These are phyloP conservation scores for Symphodus melops DNA, from an alignment of 2,113 vertebrate genomes.

Conservation along the genomic window DNA sequence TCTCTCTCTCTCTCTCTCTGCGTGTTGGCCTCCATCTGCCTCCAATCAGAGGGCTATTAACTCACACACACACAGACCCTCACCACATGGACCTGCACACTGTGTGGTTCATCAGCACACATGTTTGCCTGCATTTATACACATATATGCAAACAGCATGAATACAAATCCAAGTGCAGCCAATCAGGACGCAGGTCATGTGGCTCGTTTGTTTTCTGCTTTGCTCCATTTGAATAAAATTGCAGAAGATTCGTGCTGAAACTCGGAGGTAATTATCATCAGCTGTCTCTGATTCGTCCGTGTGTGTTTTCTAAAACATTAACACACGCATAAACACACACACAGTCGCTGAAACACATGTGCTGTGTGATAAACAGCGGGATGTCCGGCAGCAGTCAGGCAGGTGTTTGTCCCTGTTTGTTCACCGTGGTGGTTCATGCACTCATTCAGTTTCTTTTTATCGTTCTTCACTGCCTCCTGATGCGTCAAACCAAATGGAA, in stretches of 20 bases:
- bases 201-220: slow-evolving; percentile 55
- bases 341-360: slow-evolving; percentile 11
- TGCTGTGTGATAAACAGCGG: slow-evolving; percentile 23
- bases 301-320: background rate
- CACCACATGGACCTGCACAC: slow-evolving; percentile 65
- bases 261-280: slow-evolving; percentile 49
- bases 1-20: slow-evolving; percentile 63
- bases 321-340: background rate
- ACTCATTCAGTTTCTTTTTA: slow-evolving; percentile 62
- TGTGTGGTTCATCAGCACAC: slow-evolving; percentile 64
- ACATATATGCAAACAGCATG: slow-evolving; percentile 55
- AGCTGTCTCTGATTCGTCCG: slow-evolving; percentile 24
- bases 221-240: slow-evolving; percentile 47
- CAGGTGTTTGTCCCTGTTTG: slow-evolving; percentile 33
- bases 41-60: slow-evolving; percentile 76
- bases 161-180: slow-evolving; percentile 44
- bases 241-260: slow-evolving; percentile 52
- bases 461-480: slow-evolving; percentile 60
- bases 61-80: slow-evolving; percentile 62
- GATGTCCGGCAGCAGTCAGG: slow-evolving; percentile 25
- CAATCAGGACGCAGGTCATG: slow-evolving; percentile 25
- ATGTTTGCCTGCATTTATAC: slow-evolving; percentile 56
- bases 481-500: slow-evolving; percentile 69
- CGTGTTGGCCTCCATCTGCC: slow-evolving; percentile 75
- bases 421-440: slow-evolving; percentile 49